A percentile compares a stretch with the other conserved stretches of the same genome.
These are phyloP conservation scores for Apostichopus japonicus DNA, from an alignment of 35 echinoderm and acorn worm species.

Conservation along the genomic window DNA sequence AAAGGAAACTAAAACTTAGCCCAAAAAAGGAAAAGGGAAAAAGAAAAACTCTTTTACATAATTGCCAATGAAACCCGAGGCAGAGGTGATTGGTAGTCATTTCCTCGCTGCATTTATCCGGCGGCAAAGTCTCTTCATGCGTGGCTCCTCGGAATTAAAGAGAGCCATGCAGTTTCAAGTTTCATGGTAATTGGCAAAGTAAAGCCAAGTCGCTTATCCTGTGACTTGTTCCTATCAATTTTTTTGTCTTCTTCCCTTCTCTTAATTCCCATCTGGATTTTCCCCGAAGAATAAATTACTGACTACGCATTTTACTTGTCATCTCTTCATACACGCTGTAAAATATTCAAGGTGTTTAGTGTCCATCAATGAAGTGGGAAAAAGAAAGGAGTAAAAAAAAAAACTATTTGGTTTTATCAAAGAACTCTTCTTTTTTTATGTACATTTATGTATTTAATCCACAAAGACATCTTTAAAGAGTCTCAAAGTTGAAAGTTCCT, in stretches of 20 bases:
- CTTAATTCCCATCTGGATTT: conserved; percentile 18
- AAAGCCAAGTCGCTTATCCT: conserved; percentile 6
- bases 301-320: conserved; percentile 22
- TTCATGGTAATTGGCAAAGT: conserved; percentile 14
- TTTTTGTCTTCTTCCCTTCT: neutral
- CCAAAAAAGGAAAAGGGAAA: neutral
- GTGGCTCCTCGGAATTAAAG: conserved; percentile 14
- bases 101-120: neutral
- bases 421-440: neutral
- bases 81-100: conserved; percentile 13
- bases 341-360: conserved; percentile 6
- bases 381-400: conserved; percentile 14
- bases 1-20: no score
- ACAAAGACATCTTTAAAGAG: no score
- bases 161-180: neutral
- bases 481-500: no score
- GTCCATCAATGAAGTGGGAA: neutral
- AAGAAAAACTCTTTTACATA: neutral
- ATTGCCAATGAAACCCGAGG: conserved; percentile 1
- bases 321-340: neutral
- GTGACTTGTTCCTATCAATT: neutral
- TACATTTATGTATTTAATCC: neutral
- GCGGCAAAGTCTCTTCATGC: conserved; percentile 3
- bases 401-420: neutral
- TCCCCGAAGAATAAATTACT: conserved; percentile 14